Percentiles rank a stretch among this genome's conserved stretches.
Evolutionary conservation across 1,140 invertebrate genomes (phyloP).

Genomic region (Ips typographus): DNA sequence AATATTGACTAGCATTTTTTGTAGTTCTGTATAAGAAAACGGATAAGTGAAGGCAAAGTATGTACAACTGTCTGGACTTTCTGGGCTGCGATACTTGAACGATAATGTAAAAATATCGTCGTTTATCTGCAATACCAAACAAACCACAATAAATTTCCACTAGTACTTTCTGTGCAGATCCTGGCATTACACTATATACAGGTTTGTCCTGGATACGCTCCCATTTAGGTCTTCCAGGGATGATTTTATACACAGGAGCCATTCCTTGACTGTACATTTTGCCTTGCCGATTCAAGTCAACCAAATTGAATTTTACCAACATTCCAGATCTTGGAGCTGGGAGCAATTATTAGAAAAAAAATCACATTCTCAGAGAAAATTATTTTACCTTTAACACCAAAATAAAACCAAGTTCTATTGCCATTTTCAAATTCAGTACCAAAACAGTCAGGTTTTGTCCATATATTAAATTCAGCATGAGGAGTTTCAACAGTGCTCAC

Average conservation of each 20-base stretch:
- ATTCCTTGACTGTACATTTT: conserved; percentile 92
- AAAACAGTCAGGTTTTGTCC: conserved; percentile 87
- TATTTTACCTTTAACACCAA: conserved; percentile 66
- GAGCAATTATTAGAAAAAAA: conserved; percentile 19
- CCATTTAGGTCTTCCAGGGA: conserved; percentile 74
- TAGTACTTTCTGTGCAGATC: not conserved
- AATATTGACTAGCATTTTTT: conserved; percentile 66
- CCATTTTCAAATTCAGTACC: conserved; percentile 88
- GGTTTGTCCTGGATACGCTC: conserved; percentile 77
- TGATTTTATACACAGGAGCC: conserved; percentile 74
- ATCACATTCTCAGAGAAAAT: conserved; percentile 2
- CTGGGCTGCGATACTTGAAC: conserved; percentile 75
- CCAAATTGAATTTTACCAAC: conserved; percentile 77
- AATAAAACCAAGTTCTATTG: conserved; percentile 93
- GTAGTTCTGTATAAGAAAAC: conserved; percentile 81
- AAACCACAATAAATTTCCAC: not conserved
- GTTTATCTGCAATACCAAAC: conserved; percentile 59
- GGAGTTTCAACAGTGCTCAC: conserved; percentile 51
- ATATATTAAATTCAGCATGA: conserved; percentile 85
- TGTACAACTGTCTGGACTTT: conserved; percentile 70
- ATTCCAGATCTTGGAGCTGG: conserved; percentile 58
- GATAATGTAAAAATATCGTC: conserved; percentile 75
- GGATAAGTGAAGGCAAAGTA: conserved; percentile 94
- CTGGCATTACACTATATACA: conserved; percentile 57
- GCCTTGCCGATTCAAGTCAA: conserved; percentile 86